These are phyloP conservation scores for Salminus brasiliensis DNA, from an alignment of 2,113 vertebrate species.

Conservation along the genomic window DNA sequence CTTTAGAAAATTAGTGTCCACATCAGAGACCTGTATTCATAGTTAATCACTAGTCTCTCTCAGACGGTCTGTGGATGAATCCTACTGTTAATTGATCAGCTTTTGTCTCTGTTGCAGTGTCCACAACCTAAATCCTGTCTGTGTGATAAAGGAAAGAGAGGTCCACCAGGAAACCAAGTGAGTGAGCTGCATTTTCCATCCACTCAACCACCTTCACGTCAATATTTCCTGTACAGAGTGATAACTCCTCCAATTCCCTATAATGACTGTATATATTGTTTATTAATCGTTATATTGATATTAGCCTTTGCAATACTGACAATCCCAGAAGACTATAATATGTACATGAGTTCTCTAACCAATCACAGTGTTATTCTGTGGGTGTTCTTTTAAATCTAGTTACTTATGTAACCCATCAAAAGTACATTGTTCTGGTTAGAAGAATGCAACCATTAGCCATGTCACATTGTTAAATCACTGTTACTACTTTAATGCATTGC, in stretches of 20 bases:
- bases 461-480: too few species aligned
- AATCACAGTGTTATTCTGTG: too few species aligned
- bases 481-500: too few species aligned
- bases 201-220: not conserved
- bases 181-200: constrained; percentile 54
- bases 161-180: constrained; percentile 79
- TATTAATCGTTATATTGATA: too few species aligned
- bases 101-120: constrained; percentile 74
- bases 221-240: not conserved
- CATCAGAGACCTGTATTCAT: not conserved
- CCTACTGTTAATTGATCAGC: not conserved
- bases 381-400: too few species aligned
- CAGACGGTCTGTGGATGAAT: not conserved
- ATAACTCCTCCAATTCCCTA: not conserved
- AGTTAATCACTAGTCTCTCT: not conserved
- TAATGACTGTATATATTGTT: too few species aligned
- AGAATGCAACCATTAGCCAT: too few species aligned
- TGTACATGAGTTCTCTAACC: too few species aligned
- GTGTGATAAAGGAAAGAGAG: constrained; percentile 82
- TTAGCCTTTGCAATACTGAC: too few species aligned
- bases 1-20: not conserved
- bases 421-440: too few species aligned
- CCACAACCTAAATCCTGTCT: constrained; percentile 72
- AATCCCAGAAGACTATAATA: too few species aligned
- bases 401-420: too few species aligned